Base-by-base conservation (phyloP, 2,113 vertebrate genomes). In the Stictonetta naevosa region DNA sequence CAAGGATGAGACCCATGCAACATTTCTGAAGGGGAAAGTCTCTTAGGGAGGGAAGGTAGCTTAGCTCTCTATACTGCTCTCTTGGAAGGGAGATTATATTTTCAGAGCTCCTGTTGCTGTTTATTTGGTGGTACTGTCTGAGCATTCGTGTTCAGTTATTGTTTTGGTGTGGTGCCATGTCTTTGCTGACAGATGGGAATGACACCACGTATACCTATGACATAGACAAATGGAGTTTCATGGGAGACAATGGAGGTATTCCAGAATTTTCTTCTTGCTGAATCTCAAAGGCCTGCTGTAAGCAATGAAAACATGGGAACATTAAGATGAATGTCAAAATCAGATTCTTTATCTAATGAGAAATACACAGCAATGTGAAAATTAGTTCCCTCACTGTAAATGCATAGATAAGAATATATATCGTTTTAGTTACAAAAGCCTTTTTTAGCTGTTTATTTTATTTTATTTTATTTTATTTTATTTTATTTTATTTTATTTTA, bases 251-350 rank as follows among this genome's bases (percentile, higher is more conserved):
- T 31, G 16, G 46, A 71, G 44, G 52, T 56, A 80, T 62, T 84
- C 48, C 28, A 91, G 21, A 82, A 29, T 21, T 85, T 93, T 56
- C 36, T 86, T 86, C 58, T 76, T 10, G 4, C 48, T 82, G 66
- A 76, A 90, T 92, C 95, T 92, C 66, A 91, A 92, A 89, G 60
- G 44, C 20, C 18, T 68, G 8, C 10, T 88, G 33, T 75, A 82
- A 89, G 40, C 4, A 64, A 79, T 50, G 72, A 69, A 79, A 67
- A 11, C 21, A n/a, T 25, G 11, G n/a, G 21, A 85, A 82, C 3
- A 3, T 29, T 55, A 56, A 63, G 23, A 15, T 63, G n/a, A 95
- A 83, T 66, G 80, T 91, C 64, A 94, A 86, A 91, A 52, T 64
- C 68, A 25, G 19, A 29, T n/a, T 56, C n/a, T 79, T 36, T 52